Conservation (phyloP, 2,797 vertebrate species). For the Thaleichthys pacificus region DNA sequence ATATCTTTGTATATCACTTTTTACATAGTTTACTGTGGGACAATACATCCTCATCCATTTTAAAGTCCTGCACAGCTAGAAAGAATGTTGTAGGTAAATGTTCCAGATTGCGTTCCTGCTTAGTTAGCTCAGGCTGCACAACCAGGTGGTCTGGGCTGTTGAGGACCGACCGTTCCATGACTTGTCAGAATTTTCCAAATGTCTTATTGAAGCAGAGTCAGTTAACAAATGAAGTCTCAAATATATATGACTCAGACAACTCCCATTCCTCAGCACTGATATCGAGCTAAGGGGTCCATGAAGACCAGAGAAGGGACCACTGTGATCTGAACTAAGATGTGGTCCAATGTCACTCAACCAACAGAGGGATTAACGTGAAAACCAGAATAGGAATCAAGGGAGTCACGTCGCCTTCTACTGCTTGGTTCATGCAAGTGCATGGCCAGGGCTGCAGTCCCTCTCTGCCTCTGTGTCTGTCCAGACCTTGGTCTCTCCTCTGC, state of each 20-base stretch:
- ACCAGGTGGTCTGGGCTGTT: background rate
- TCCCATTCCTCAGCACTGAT: no score
- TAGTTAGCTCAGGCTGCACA: background rate
- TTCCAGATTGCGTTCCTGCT: no score
- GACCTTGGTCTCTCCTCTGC: slow-evolving; percentile 8
- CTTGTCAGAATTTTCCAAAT: background rate
- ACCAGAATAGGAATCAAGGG: background rate
- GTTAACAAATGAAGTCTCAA: background rate
- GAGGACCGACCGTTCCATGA: background rate
- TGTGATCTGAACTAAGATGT: background rate
- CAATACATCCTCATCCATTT: background rate
- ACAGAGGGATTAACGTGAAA: background rate
- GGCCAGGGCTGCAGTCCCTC: slow-evolving; percentile 39
- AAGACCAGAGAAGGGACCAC: background rate
- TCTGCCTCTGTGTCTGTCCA: slow-evolving; percentile 24
- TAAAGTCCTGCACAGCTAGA: background rate
- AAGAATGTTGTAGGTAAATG: no score
- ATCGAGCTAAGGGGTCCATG: background rate
- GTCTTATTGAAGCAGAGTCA: background rate
- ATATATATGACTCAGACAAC: background rate
- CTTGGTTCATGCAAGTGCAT: slow-evolving; percentile 61
- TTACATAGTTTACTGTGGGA: background rate
- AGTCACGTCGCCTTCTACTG: slow-evolving; percentile 7
- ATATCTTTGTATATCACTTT: background rate
- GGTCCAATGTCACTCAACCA: background rate